Evolutionary conservation across 2,888 invertebrate species (phyloP).

Genomic region (Chironomus riparius): DNA sequence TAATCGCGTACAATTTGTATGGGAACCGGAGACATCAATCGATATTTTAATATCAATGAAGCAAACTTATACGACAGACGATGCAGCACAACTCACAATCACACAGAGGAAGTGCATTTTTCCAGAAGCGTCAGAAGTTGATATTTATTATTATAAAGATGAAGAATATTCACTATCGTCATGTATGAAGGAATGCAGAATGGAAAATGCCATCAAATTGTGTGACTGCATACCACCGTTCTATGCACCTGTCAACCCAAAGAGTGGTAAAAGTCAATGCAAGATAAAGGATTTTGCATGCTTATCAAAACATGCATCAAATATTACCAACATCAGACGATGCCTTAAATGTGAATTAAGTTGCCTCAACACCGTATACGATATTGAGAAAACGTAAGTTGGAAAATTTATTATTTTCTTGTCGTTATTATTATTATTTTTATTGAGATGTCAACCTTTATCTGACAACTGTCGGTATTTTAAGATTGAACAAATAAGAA

Average conservation of each 20-base stretch:
- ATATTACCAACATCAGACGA: constrained; percentile 50
- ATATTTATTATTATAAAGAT: constrained; percentile 39
- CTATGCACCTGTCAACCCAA: constrained; percentile 46
- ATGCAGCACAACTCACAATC: constrained; percentile 57
- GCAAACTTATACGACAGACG: constrained; percentile 66
- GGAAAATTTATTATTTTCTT: no score
- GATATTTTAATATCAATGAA: constrained; percentile 55
- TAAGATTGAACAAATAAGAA: not conserved
- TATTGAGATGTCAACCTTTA: not conserved
- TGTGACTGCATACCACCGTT: constrained; percentile 69
- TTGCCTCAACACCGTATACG: constrained; percentile 66
- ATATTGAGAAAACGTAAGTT: constrained; percentile 57
- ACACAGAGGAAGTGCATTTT: constrained; percentile 66
- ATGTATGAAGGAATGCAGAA: constrained; percentile 65
- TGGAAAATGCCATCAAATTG: constrained; percentile 51
- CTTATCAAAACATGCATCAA: constrained; percentile 45
- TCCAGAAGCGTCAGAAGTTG: constrained; percentile 54
- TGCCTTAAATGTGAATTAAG: constrained; percentile 60
- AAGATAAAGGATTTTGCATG: constrained; percentile 51
- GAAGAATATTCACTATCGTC: constrained; percentile 60
- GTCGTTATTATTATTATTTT: not conserved
- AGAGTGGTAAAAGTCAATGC: constrained; percentile 53
- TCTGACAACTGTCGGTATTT: not conserved
- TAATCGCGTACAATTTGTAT: constrained; percentile 58
- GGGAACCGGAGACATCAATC: constrained; percentile 46